Percentiles rank a stretch among this genome's conserved stretches.
These are phyloP conservation scores for Pristionchus pacificus DNA, from an alignment of 1,140 invertebrate species.

Conservation along the genomic window DNA sequence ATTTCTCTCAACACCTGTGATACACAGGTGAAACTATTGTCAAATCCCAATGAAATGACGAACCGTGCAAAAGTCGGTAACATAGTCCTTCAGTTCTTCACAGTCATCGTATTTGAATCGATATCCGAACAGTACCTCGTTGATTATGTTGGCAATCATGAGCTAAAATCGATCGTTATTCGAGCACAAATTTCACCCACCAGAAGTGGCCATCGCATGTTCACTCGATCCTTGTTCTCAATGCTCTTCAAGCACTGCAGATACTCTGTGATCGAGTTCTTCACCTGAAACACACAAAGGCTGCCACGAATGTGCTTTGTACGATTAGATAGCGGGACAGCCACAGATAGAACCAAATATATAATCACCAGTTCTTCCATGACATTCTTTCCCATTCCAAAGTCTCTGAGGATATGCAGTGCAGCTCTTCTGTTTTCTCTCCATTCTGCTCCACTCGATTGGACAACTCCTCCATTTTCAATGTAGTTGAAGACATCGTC, in stretches of 20 bases:
- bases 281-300: neutral
- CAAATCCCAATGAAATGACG: too few species aligned
- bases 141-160: too few species aligned
- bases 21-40: too few species aligned
- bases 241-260: neutral
- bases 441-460: neutral
- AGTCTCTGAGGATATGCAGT: neutral
- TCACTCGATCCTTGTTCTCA: neutral
- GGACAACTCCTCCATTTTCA: neutral
- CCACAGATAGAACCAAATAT: too few species aligned
- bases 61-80: neutral
- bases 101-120: neutral
- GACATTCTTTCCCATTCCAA: too few species aligned
- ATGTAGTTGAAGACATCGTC: slow-evolving; percentile 1
- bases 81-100: neutral
- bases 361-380: slow-evolving; percentile 7
- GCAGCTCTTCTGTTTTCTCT: neutral
- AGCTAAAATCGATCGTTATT: neutral
- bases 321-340: neutral
- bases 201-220: neutral
- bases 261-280: neutral
- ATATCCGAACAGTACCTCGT: too few species aligned
- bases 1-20: neutral
- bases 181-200: neutral
- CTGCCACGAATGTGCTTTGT: neutral